Percentiles rank a stretch among this genome's conserved stretches.
These are phyloP conservation scores for Desmodus rotundus DNA, from an alignment of 2,113 vertebrate species.

Conservation along the genomic window DNA sequence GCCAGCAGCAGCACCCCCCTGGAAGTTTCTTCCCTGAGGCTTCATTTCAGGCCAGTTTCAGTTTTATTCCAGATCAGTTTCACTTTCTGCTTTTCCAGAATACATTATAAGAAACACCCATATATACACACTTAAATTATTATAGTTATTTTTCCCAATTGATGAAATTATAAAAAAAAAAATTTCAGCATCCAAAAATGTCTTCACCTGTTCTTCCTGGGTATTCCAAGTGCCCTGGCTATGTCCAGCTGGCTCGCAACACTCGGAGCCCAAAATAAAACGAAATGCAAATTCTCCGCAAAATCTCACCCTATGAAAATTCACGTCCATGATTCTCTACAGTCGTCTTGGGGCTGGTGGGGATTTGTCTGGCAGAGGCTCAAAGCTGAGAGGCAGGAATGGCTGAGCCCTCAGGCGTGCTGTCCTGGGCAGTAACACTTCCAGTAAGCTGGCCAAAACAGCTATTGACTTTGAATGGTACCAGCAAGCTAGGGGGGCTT, in stretches of 20 bases:
- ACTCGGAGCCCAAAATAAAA: background rate
- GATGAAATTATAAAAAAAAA: background rate
- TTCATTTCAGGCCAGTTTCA: background rate
- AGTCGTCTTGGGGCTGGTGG: background rate
- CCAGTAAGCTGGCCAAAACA: background rate
- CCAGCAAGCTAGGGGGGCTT: background rate
- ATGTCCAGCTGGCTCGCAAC: background rate
- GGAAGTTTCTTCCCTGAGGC: constrained; percentile 7
- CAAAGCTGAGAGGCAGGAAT: background rate
- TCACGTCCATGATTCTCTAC: background rate
- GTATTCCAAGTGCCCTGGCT: background rate
- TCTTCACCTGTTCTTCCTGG: background rate
- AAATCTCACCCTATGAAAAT: background rate
- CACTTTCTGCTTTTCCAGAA: constrained; percentile 34
- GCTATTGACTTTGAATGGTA: background rate
- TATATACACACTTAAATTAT: constrained; percentile 34
- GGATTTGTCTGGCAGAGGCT: background rate
- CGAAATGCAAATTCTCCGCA: background rate
- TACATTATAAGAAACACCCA: background rate
- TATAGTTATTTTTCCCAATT: constrained; percentile 52
- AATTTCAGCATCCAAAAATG: background rate
- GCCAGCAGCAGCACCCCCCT: background rate
- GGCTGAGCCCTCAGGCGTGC: background rate
- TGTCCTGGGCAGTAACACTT: background rate
- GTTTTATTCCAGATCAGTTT: constrained; percentile 53